Evolutionary conservation across 2,113 vertebrate genomes (phyloP), one percentile per base, ranked within the genome.

Genomic region (Mola mola): DNA sequence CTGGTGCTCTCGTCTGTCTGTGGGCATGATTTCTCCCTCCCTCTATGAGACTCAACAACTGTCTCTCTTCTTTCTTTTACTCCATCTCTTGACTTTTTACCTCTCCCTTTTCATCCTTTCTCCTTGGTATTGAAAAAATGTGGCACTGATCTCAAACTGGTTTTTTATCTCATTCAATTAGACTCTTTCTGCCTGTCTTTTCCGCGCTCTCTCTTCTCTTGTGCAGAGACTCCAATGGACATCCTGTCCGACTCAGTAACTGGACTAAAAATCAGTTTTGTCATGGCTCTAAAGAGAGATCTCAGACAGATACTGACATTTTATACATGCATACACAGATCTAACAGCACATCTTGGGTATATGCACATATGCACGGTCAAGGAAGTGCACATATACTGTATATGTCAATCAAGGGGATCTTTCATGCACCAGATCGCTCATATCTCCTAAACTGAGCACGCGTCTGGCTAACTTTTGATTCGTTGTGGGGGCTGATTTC

Each of bases 391-490:
- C 15, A 52, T 2, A 11, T 22, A 31, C 33, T 58, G 61, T 60
- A 34, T 53, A 20, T 40, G 9, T 53, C 15, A n/a, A 56, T n/a
- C n/a, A n/a, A n/a, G n/a, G n/a, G n/a, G n/a, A n/a, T n/a, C n/a
- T n/a, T n/a, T n/a, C n/a, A 61, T 11, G 20, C 13, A 0, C 12
- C 46, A 66, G 33, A 49, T 46, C 17, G 52, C 26, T 25, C 9
- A 16, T 64, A 37, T 34, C n/a, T 37, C 9, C n/a, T n/a, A 22
- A 44, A 59, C 34, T 26, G 20, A 48, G 36, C 43, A 59, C 26
- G 66, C 84, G 75, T 79, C 81, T 81, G 84, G 44, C 71, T 69
- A 42, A 26, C 51, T 75, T 72, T 77, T 41, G 49, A 25, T 13
- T 60, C n/a, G n/a, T n/a, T 70, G 69, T 58, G 51, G 46, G 24